Conservation (phyloP, 2,113 vertebrate species). For the Dromaius novaehollandiae region DNA sequence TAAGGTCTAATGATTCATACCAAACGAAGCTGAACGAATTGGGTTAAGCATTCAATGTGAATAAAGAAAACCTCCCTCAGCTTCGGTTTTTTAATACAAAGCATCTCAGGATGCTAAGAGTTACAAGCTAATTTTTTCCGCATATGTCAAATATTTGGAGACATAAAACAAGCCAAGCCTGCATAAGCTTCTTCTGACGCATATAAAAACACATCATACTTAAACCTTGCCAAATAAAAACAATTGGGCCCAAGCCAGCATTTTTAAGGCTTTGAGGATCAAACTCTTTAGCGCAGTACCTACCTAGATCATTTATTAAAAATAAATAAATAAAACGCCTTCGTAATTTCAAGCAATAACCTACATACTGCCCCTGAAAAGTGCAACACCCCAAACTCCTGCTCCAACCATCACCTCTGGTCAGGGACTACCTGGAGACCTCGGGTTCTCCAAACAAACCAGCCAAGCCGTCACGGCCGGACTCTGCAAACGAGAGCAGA, state of each 20-base stretch:
- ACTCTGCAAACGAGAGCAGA: not conserved
- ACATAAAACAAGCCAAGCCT: not conserved
- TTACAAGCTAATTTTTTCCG: not conserved
- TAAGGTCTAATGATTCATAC: not conserved
- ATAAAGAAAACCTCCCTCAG: rapidly evolving
- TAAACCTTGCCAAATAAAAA: slow-evolving; percentile 18
- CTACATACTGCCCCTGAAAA: not conserved
- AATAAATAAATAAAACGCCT: not conserved
- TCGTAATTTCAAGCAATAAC: not conserved
- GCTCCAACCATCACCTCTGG: not conserved
- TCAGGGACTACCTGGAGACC: not conserved
- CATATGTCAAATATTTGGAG: not conserved
- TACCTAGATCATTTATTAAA: not conserved
- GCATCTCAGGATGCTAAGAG: not conserved
- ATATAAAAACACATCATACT: slow-evolving; percentile 13
- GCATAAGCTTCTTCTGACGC: not conserved
- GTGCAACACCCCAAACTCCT: not conserved
- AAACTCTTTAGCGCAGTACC: not conserved
- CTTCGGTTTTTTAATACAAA: not conserved
- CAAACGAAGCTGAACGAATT: not conserved
- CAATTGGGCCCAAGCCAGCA: not conserved
- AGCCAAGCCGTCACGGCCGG: not conserved
- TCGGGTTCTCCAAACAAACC: not conserved
- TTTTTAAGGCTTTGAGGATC: slow-evolving; percentile 16
- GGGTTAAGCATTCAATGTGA: not conserved